Evolutionary conservation across 1,140 invertebrate species (phyloP).

Genomic region (Thaumatotibia leucotreta): DNA sequence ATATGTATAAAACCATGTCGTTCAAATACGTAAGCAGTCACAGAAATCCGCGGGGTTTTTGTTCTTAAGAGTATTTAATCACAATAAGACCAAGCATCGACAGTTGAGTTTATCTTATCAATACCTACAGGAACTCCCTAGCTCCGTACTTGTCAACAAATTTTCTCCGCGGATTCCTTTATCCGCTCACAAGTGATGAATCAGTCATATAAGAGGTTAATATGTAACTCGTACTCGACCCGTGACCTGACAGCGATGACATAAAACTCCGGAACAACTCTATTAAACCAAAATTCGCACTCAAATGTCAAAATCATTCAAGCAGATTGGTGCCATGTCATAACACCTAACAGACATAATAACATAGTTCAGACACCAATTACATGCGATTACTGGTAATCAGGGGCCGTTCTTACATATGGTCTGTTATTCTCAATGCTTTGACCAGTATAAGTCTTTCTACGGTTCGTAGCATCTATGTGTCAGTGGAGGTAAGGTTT

Average conservation of each 20-base stretch:
- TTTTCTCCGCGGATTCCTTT: too few relatives aligned
- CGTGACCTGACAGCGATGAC: background rate
- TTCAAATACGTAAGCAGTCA: too few relatives aligned
- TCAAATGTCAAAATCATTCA: background rate
- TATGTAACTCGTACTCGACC: background rate
- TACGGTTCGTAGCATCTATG: too few relatives aligned
- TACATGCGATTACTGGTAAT: background rate
- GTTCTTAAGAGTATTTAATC: too few relatives aligned
- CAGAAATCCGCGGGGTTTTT: too few relatives aligned
- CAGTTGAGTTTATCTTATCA: too few relatives aligned
- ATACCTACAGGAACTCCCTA: too few relatives aligned
- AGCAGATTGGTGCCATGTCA: slow-evolving; percentile 1
- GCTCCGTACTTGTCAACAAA: too few relatives aligned
- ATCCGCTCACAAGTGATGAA: too few relatives aligned
- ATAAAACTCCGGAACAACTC: background rate
- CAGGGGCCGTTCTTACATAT: background rate
- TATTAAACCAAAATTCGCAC: background rate
- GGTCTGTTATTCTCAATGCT: background rate
- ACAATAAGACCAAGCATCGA: too few relatives aligned
- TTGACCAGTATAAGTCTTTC: background rate
- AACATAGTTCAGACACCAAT: background rate
- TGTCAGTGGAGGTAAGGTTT: too few relatives aligned
- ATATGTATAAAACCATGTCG: too few relatives aligned
- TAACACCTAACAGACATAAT: slow-evolving; percentile 1
- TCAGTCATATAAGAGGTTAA: background rate